Conservation (phyloP, 2,113 vertebrate species). For the Chaetodon auriga region DNA sequence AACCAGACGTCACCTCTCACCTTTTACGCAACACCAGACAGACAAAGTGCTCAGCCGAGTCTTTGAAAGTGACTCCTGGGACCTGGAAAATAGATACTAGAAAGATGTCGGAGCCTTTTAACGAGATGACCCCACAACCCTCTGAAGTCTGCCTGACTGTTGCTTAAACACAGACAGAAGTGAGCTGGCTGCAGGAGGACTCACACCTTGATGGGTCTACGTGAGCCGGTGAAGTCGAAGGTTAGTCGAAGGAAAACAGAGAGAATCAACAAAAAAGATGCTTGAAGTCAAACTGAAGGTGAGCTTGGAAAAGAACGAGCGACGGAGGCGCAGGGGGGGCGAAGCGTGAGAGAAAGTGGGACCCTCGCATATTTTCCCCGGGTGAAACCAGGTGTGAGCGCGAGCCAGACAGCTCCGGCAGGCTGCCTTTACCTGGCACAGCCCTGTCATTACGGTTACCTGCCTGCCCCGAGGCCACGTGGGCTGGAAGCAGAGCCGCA, state of each 20-base stretch:
- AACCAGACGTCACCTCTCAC: conserved; percentile 28
- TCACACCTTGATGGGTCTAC: no score
- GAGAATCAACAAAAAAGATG: neutral
- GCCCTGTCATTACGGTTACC: conserved; percentile 73
- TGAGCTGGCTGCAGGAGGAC: neutral
- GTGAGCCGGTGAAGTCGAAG: neutral
- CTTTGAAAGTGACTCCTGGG: conserved; percentile 34
- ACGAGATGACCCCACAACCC: conserved; percentile 14
- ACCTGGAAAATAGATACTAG: conserved; percentile 25
- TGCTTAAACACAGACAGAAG: neutral
- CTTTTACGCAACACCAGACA: conserved; percentile 17
- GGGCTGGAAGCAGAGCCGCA: conserved; percentile 15
- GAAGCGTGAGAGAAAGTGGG: conserved; percentile 75
- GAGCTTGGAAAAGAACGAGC: neutral
- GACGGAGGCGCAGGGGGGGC: neutral
- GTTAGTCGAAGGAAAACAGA: no score
- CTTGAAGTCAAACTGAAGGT: neutral
- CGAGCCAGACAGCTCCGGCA: conserved; percentile 58
- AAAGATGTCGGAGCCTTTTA: neutral
- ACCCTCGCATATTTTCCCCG: conserved; percentile 51
- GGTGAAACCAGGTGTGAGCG: conserved; percentile 80
- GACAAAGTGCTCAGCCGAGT: neutral
- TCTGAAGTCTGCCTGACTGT: neutral
- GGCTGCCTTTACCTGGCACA: conserved; percentile 38
- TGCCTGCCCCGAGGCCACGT: conserved; percentile 44